A percentile compares a stretch with the other conserved stretches of the same genome.
These are phyloP conservation scores for Rhyzopertha dominica DNA, from an alignment of 1,140 invertebrate genomes.

Conservation along the genomic window DNA sequence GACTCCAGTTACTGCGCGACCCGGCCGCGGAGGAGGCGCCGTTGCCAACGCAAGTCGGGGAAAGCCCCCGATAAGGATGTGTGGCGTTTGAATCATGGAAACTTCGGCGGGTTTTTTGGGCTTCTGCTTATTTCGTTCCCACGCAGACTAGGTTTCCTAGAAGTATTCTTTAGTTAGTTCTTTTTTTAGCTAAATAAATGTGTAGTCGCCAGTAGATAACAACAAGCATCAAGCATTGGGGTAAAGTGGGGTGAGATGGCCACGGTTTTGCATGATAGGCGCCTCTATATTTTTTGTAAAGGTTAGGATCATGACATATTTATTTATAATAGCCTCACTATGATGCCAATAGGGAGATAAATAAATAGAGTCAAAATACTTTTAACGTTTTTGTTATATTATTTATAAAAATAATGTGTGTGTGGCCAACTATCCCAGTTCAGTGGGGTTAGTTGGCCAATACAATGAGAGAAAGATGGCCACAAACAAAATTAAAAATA, in stretches of 20 bases:
- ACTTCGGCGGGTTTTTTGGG: too few species aligned
- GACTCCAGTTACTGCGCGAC: slow-evolving; percentile 16
- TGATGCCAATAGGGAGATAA: neutral
- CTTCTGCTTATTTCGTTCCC: too few species aligned
- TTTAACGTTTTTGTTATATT: neutral
- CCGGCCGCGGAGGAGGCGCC: slow-evolving; percentile 5
- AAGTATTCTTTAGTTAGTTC: too few species aligned
- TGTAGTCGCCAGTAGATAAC: too few species aligned
- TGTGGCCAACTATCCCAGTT: slow-evolving; percentile 1
- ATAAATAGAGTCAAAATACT: neutral
- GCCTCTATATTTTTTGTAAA: slow-evolving; percentile 2
- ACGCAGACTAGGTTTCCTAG: too few species aligned
- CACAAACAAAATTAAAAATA: slow-evolving; percentile 9
- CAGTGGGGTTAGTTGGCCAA: slow-evolving; percentile 3
- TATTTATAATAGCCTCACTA: neutral
- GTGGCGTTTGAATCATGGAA: too few species aligned
- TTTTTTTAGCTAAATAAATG: too few species aligned
- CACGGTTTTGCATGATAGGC: neutral
- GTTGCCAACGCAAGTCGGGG: too few species aligned
- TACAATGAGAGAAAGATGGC: too few species aligned
- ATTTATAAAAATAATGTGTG: slow-evolving; percentile 6
- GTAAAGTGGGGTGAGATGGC: slow-evolving; percentile 5
- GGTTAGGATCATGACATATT: slow-evolving; percentile 1
- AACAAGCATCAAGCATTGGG: too few species aligned
- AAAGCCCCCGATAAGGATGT: too few species aligned